These are phyloP conservation scores for Sylvicola fuscatus DNA, from an alignment of 2,888 invertebrate species.

Conservation along the genomic window DNA sequence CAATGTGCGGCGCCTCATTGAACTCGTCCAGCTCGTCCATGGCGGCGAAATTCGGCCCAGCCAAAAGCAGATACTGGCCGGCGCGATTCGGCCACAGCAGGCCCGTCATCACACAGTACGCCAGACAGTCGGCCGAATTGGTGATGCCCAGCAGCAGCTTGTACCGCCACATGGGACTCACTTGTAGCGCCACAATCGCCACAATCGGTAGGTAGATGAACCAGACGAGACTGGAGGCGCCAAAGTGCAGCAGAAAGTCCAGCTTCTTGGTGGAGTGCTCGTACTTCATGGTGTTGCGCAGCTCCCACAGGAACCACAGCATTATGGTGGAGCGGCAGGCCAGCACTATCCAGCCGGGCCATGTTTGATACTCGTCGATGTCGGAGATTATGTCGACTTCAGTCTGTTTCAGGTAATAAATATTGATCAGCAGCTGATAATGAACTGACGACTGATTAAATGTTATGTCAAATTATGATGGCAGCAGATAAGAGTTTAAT, in stretches of 20 bases:
- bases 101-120: slow-evolving; percentile 88
- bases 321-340: slow-evolving; percentile 52
- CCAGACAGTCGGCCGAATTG: slow-evolving; percentile 87
- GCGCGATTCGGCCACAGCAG: slow-evolving; percentile 88
- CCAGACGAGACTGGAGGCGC: slow-evolving; percentile 95
- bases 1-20: slow-evolving; percentile 75
- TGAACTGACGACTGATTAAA: too few relatives aligned
- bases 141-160: slow-evolving; percentile 87
- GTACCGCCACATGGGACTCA: slow-evolving; percentile 88
- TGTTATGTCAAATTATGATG: too few relatives aligned
- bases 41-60: slow-evolving; percentile 47
- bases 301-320: slow-evolving; percentile 66
- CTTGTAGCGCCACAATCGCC: slow-evolving; percentile 79
- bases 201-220: slow-evolving; percentile 92
- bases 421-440: background rate
- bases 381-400: slow-evolving; percentile 93
- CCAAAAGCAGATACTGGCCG: slow-evolving; percentile 73
- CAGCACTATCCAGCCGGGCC: slow-evolving; percentile 91
- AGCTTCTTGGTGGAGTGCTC: slow-evolving; percentile 67
- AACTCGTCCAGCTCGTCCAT: slow-evolving; percentile 76
- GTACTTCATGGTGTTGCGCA: slow-evolving; percentile 55
- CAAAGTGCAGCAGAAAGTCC: slow-evolving; percentile 88
- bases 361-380: slow-evolving; percentile 92
- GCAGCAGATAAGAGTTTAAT: too few relatives aligned
- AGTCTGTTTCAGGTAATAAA: slow-evolving; percentile 33